Evolutionary conservation across 2,888 invertebrate species (phyloP).

Genomic region (Drosophila nigricruria): DNA sequence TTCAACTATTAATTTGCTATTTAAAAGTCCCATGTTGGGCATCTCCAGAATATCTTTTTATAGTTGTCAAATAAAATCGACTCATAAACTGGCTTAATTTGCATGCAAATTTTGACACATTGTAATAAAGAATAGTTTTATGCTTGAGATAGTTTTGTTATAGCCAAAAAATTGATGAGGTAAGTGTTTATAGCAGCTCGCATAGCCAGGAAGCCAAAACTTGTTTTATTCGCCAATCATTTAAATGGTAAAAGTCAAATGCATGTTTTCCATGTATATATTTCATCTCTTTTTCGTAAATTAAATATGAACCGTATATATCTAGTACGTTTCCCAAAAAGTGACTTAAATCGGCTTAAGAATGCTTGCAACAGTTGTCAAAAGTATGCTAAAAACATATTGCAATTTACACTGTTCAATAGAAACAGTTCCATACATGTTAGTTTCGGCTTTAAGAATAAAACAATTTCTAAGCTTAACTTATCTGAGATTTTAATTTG

Average conservation of each 20-base stretch:
- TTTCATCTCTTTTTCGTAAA: not conserved
- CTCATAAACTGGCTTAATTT: slow-evolving; percentile 8
- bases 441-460: not conserved
- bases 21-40: not conserved
- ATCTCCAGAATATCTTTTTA: not conserved
- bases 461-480: not conserved
- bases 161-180: slow-evolving; percentile 36
- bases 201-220: slow-evolving; percentile 39
- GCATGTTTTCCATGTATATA: not conserved
- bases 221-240: slow-evolving; percentile 5
- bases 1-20: not conserved
- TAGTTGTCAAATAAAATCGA: not conserved
- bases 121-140: slow-evolving; percentile 21
- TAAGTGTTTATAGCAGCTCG: slow-evolving; percentile 29
- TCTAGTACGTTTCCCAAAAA: not conserved
- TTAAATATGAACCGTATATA: not conserved
- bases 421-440: not conserved
- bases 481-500: not conserved
- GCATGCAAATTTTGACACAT: slow-evolving; percentile 18
- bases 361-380: no score
- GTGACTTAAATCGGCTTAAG: no score
- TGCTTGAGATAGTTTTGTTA: slow-evolving; percentile 19
- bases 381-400: not conserved
- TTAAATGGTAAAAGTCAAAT: slow-evolving; percentile 27
- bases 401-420: not conserved